Percentiles rank a stretch among this genome's conserved stretches.
Conservation (phyloP, 2,797 vertebrate species). For the Falco berigora region DNA sequence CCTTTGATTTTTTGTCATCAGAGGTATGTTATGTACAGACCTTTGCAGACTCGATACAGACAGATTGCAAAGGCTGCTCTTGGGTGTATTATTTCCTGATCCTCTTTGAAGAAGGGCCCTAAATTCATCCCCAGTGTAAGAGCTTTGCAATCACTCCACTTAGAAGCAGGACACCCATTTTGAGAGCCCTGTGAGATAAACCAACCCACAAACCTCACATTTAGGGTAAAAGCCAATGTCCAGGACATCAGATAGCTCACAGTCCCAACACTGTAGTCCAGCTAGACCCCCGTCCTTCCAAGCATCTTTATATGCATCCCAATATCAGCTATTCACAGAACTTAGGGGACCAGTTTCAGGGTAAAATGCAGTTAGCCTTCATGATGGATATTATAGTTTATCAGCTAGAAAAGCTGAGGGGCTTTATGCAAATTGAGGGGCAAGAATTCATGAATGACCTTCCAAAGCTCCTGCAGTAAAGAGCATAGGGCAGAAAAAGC, state of each 20-base stretch:
- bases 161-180: neutral
- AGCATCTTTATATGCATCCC: neutral
- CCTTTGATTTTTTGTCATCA: neutral
- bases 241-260: neutral
- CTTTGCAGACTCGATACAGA: neutral
- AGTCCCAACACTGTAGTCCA: neutral
- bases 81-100: slow-evolving; percentile 43
- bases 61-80: slow-evolving; percentile 27
- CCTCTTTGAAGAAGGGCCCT: slow-evolving; percentile 24
- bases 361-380: neutral
- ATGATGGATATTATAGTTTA: neutral
- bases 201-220: neutral
- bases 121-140: neutral
- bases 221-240: neutral
- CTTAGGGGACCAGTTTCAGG: neutral
- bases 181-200: neutral
- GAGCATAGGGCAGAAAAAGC: neutral
- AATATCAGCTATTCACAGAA: neutral
- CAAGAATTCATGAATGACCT: neutral
- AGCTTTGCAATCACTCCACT: neutral
- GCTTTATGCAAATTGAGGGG: neutral
- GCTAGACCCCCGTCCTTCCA: neutral
- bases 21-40: neutral
- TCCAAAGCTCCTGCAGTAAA: neutral
- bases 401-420: neutral